Percentiles rank a stretch among this genome's conserved stretches.
These are phyloP conservation scores for Venturia canescens DNA, from an alignment of 1,140 invertebrate genomes.

Conservation along the genomic window DNA sequence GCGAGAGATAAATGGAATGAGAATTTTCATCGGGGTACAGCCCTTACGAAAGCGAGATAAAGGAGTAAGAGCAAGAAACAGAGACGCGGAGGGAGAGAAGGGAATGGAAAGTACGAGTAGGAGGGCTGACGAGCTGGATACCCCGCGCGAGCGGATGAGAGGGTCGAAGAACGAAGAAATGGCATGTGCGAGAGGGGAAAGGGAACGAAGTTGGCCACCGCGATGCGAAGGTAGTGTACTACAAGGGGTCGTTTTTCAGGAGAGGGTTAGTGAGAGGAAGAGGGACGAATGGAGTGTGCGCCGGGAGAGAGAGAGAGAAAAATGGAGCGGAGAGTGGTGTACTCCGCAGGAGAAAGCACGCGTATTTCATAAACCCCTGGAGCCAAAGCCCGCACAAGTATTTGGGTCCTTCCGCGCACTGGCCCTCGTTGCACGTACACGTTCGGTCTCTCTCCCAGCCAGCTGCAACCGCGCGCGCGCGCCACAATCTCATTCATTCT, in stretches of 20 bases:
- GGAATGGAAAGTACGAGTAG: background rate
- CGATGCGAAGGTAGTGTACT: constrained; percentile 34
- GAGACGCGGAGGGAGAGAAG: constrained; percentile 42
- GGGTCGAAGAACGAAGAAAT: constrained; percentile 43
- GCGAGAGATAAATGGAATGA: constrained; percentile 4
- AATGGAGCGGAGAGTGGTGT: constrained; percentile 43
- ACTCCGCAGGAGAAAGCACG: constrained; percentile 40
- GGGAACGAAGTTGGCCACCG: constrained; percentile 31
- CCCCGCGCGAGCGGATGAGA: constrained; percentile 36
- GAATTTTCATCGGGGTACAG: constrained; percentile 45
- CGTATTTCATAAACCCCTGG: constrained; percentile 73
- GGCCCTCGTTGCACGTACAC: background rate
- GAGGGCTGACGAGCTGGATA: constrained; percentile 38
- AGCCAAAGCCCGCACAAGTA: constrained; percentile 61
- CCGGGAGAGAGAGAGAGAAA: constrained; percentile 27
- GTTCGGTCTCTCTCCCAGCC: background rate
- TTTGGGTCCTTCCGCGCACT: constrained; percentile 39
- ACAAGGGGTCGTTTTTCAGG: constrained; percentile 17
- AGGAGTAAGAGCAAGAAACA: constrained; percentile 28
- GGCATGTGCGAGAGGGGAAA: background rate
- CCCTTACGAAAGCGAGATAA: background rate
- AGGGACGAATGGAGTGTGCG: too few species aligned
- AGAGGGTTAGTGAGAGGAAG: background rate
- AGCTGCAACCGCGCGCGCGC: constrained; percentile 65
- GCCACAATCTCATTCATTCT: constrained; percentile 73